A percentile compares a stretch with the other conserved stretches of the same genome.
These are phyloP conservation scores for Drosophila malerkotliana DNA, from an alignment of 1,140 invertebrate genomes.

Conservation along the genomic window DNA sequence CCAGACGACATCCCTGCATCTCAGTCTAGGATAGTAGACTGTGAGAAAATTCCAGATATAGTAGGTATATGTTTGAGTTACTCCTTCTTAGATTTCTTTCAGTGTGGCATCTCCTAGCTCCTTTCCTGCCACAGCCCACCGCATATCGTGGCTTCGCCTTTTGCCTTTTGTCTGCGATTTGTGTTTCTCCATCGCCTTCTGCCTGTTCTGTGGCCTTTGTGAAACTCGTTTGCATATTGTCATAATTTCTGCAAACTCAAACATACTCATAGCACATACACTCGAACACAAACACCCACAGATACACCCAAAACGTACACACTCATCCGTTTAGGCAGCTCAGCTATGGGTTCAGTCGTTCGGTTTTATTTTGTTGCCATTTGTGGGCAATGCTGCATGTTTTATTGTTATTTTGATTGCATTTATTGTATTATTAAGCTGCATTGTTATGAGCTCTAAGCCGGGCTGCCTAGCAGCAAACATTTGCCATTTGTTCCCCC, in stretches of 20 bases:
- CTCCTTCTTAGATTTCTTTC: constrained; percentile 2
- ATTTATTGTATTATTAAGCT: constrained; percentile 83
- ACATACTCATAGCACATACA: constrained; percentile 23
- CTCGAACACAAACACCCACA: constrained; percentile 13
- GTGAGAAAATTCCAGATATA: not conserved
- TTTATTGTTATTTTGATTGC: constrained; percentile 84
- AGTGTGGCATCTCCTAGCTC: constrained; percentile 38
- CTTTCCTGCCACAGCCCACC: constrained; percentile 25
- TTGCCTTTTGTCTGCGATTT: constrained; percentile 71
- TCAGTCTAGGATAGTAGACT: constrained; percentile 13
- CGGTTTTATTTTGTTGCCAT: constrained; percentile 64
- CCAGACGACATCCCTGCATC: constrained; percentile 49
- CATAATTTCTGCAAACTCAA: constrained; percentile 70
- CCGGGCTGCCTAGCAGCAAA: constrained; percentile 48
- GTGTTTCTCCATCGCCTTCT: constrained; percentile 62
- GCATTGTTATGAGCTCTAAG: constrained; percentile 74
- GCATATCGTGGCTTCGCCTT: constrained; percentile 50
- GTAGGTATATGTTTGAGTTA: too few relatives aligned
- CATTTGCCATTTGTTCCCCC: constrained; percentile 39
- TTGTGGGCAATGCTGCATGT: constrained; percentile 79
- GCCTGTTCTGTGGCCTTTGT: constrained; percentile 62
- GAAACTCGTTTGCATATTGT: constrained; percentile 82
- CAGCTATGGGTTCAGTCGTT: constrained; percentile 49
- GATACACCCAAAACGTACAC: constrained; percentile 10
- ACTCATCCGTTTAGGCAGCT: constrained; percentile 65